Percentiles rank a stretch among this genome's conserved stretches.
Conservation (phyloP, 2,797 vertebrate genomes). For the Zenarchopterus dispar region DNA sequence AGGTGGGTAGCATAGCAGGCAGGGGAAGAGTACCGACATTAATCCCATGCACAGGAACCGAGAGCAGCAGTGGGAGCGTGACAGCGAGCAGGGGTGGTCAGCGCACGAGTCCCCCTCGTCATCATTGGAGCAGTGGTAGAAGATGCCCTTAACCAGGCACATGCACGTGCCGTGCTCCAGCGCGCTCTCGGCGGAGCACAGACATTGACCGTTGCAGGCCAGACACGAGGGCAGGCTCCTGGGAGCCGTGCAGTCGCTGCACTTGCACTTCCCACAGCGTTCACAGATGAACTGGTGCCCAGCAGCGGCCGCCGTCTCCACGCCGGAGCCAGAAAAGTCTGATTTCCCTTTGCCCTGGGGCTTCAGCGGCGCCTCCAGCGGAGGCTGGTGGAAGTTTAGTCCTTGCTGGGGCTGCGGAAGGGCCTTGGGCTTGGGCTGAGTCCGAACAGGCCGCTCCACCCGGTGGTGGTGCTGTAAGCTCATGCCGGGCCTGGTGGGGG, state of each 20-base stretch:
- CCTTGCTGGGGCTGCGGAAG: slow-evolving; percentile 65
- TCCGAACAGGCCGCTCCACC: slow-evolving; percentile 85
- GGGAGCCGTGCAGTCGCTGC: slow-evolving; percentile 91
- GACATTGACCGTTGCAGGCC: slow-evolving; percentile 92
- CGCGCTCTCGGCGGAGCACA: slow-evolving; percentile 93
- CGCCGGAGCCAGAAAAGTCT: slow-evolving; percentile 61
- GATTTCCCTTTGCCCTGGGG: slow-evolving; percentile 83
- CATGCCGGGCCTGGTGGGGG: slow-evolving; percentile 78
- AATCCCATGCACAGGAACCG: slow-evolving; percentile 97
- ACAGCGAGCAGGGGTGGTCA: slow-evolving; percentile 95
- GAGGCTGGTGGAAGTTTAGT: slow-evolving; percentile 70
- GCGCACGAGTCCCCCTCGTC: slow-evolving; percentile 94
- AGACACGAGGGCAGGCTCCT: slow-evolving; percentile 90
- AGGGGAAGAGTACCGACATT: slow-evolving; percentile 91
- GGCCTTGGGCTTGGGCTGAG: slow-evolving; percentile 89
- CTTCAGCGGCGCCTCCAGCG: slow-evolving; percentile 84
- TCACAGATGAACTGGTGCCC: slow-evolving; percentile 96
- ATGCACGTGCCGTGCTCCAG: slow-evolving; percentile 97
- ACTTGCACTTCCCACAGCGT: slow-evolving; percentile 95
- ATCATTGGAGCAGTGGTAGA: slow-evolving; percentile 98
- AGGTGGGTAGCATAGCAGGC: slow-evolving; percentile 95
- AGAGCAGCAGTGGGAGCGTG: slow-evolving; percentile 93
- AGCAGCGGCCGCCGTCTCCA: slow-evolving; percentile 62
- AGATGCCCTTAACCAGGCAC: slow-evolving; percentile 95
- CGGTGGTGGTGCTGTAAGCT: slow-evolving; percentile 74